Base-by-base conservation (phyloP, 2,797 vertebrate species). In the Jordanella pulchra region DNA sequence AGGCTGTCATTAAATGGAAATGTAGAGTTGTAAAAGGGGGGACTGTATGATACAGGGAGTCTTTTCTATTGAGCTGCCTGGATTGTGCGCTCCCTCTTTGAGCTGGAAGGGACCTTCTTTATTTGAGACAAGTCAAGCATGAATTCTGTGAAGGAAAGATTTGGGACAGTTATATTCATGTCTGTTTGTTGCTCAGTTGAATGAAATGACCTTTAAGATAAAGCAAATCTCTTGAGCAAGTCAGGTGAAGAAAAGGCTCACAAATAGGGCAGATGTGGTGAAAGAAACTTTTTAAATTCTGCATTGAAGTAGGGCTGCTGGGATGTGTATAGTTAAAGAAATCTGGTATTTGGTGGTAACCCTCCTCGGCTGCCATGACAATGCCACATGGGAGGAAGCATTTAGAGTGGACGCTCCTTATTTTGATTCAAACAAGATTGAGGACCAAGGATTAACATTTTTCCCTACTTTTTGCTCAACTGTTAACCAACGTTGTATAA, bases 1-100 rank as follows among this genome's bases (percentile, higher is more conserved):
- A 96, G 96, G 96, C 96, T 97, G 96, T 97, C 95, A 96, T 98
- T 97, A 98, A 97, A 98, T 98, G 97, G 97, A 98, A 98, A 98
- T 96, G 96, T 97, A 95, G 95, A 95, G 95, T 97, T 99, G 96
- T 98, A 96, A 97, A 90, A 67, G 53, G 82, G 95, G 94, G 96
- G 95, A 96, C 95, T 96, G 96, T 97, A 97, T 97, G 96, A 98
- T 98, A 97, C 96, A 95, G 96, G 96, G 96, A 94, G 94, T 93
- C 93, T 95, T 97, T 96, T 97, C 96, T 97, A 95, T 96, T 96
- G 97, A 94, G 95, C 95, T 93, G 94, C 93, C 92, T 93, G 92
- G 94, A 95, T 95, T 96, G 94, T 93, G 95, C 95, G 96, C 95
- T 96, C 96, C 97, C 96, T 89, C 89, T 96, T 95, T 95, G 92